Conservation (phyloP, 2,888 invertebrate genomes). For the Tetanocera ferruginea region DNA sequence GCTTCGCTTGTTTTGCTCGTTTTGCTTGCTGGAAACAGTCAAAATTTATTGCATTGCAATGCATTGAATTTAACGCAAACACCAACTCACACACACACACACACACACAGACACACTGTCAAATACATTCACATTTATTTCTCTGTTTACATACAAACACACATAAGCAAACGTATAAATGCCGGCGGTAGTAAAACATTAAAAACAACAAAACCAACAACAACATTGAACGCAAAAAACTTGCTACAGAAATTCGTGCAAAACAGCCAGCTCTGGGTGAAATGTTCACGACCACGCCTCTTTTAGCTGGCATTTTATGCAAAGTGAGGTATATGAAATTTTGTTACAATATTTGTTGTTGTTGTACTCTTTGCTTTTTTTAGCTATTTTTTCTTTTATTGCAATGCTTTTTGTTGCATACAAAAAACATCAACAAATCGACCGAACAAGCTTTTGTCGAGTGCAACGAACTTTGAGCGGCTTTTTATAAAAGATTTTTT, state of each 20-base stretch:
- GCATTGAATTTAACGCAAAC: conserved; percentile 1
- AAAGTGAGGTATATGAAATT: background rate
- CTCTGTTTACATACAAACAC: too few relatives aligned
- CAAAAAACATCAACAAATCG: conserved; percentile 15
- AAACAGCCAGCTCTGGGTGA: conserved; percentile 35
- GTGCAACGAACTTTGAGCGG: too few relatives aligned
- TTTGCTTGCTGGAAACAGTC: background rate
- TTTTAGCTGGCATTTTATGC: too few relatives aligned
- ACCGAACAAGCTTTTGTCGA: too few relatives aligned
- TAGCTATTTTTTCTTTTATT: background rate
- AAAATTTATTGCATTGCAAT: conserved; percentile 8
- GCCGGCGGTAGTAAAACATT: background rate
- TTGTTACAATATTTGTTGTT: conserved; percentile 9
- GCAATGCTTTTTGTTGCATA: background rate
- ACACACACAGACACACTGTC: conserved; percentile 8
- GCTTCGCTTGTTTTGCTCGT: background rate
- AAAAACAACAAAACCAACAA: background rate
- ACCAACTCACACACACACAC: conserved; percentile 18
- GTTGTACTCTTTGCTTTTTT: background rate
- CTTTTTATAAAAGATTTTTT: too few relatives aligned
- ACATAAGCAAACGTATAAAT: too few relatives aligned
- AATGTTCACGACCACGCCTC: too few relatives aligned
- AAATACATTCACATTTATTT: conserved; percentile 1
- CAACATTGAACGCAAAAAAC: too few relatives aligned
- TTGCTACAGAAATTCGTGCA: background rate